Conservation (phyloP, 1,140 invertebrate genomes). For the Drosophila micromelanica region DNA sequence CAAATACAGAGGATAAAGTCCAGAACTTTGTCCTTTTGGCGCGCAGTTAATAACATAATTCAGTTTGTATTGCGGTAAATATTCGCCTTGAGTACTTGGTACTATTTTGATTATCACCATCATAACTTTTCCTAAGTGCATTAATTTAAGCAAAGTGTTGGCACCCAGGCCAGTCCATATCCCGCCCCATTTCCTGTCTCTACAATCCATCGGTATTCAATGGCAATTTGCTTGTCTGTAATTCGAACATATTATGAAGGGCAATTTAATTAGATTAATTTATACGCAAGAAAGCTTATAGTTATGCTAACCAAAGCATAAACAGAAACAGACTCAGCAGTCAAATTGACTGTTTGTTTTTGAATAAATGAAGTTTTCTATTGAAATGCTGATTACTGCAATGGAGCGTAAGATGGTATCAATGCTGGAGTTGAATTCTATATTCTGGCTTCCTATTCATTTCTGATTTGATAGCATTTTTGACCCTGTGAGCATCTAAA, state of each 20-base stretch:
- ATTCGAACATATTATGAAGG: constrained; percentile 22
- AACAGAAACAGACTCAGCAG: neutral
- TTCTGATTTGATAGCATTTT: neutral
- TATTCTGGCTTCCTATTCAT: neutral
- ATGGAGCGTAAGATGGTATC: neutral
- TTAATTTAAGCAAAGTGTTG: constrained; percentile 57
- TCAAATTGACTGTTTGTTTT: constrained; percentile 54
- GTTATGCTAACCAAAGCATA: neutral
- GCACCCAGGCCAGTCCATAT: constrained; percentile 1
- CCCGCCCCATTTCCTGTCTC: neutral
- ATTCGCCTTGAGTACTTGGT: constrained; percentile 35
- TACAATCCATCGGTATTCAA: neutral
- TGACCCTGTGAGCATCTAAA: too few species aligned
- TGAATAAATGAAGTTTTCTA: constrained; percentile 38
- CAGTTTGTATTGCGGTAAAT: constrained; percentile 48
- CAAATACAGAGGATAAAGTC: constrained; percentile 13
- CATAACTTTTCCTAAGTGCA: constrained; percentile 37
- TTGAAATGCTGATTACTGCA: constrained; percentile 44
- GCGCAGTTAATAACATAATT: constrained; percentile 63
- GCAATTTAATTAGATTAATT: constrained; percentile 79
- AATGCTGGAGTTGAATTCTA: neutral
- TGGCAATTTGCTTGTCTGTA: neutral
- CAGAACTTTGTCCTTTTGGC: constrained; percentile 18
- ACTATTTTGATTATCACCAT: constrained; percentile 61
- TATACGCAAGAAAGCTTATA: constrained; percentile 54